Base-by-base conservation (phyloP, 2,888 invertebrate species). In the Aspidiotus rigidus region DNA sequence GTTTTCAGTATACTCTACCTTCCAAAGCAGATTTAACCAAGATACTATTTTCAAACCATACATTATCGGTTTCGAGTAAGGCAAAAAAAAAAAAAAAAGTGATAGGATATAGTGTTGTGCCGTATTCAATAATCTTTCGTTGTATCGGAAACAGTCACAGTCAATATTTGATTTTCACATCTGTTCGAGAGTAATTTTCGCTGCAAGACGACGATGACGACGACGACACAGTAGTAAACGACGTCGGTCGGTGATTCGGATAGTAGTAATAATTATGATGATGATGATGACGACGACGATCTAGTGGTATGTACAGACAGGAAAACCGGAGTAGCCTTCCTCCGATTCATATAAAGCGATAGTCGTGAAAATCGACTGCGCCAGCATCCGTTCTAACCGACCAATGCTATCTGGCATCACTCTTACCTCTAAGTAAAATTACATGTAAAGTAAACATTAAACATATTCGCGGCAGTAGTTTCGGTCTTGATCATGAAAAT, bases 371-470 rank as follows among this genome's bases (percentile, higher is more conserved):
- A 11, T n/a, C 49, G 49, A 11, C 49, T 49, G 11, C 49, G 49
- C 49, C 49, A 49, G 49, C 49, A 49, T 49, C 49, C 49, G 49
- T 49, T 49, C n/a, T 49, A n/a, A n/a, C 49, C 49, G 49, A 28
- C 49, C 49, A n/a, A n/a, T 49, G 49, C n/a, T 49, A 49, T 49
- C 49, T 49, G 49, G 49, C 49, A 49, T 49, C 49, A 49, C 49
- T n/a, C n/a, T 49, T 49, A 49, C 49, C 49, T 49, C 6, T 49
- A 49, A 49, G 49, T 49, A 49, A 11, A 49, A 49, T 49, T 49
- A n/a, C 49, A 49, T 49, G 49, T 49, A 28, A 28, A 28, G 28
- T 28, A 49, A 49, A 49, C 49, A 49, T 49, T 2, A 49, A 49
- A 49, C n/a, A 49, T 49, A 49, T 49, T 49, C 49, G 49, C 49